Evolutionary conservation across 2,888 invertebrate species (phyloP).

Genomic region (Tenodera sinensis): DNA sequence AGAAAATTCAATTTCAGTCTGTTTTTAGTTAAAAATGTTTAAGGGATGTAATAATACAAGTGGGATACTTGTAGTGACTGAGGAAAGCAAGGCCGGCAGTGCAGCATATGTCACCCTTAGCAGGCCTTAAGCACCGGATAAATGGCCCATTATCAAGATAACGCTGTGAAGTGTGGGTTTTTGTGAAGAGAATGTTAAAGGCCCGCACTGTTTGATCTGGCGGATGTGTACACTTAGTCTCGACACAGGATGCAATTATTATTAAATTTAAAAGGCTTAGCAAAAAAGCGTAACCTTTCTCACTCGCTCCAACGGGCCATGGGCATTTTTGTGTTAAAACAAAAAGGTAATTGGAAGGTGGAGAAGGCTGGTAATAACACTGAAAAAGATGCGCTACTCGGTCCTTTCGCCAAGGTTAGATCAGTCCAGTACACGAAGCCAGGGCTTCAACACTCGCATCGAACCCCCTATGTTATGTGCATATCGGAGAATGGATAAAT

Average conservation of each 20-base stretch:
- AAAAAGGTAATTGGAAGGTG: background rate
- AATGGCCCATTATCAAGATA: background rate
- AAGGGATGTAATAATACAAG: too few relatives aligned
- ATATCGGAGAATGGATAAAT: too few relatives aligned
- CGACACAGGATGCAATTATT: constrained; percentile 2
- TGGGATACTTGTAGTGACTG: too few relatives aligned
- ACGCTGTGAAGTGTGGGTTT: background rate
- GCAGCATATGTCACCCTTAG: background rate
- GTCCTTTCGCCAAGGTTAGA: background rate
- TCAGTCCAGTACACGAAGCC: too few relatives aligned
- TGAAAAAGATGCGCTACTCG: background rate
- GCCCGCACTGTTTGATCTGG: constrained; percentile 12
- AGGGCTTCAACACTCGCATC: too few relatives aligned
- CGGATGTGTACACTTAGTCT: background rate
- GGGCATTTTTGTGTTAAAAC: background rate
- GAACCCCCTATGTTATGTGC: too few relatives aligned
- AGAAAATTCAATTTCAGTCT: too few relatives aligned
- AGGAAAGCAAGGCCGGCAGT: background rate
- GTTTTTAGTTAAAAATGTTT: too few relatives aligned
- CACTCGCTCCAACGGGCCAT: background rate
- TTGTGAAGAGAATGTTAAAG: too few relatives aligned
- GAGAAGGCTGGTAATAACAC: background rate
- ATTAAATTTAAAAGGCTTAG: constrained; percentile 1
- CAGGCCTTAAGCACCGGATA: background rate
- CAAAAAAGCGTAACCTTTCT: background rate